Base-by-base conservation (phyloP, 2,888 invertebrate genomes). In the Brachyptera risi region DNA sequence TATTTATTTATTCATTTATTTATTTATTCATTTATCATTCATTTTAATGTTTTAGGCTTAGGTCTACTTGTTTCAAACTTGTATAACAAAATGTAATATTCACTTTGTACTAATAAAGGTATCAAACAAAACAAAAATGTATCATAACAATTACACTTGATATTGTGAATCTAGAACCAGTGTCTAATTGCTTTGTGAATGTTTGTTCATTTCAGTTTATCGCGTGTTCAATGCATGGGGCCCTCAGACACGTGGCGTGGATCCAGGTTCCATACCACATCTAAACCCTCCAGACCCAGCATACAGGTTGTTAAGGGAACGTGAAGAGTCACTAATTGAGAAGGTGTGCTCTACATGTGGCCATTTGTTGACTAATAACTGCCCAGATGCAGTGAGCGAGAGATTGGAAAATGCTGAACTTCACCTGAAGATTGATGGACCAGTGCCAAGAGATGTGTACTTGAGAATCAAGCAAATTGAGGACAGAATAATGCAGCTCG, bases 381-480 rank as follows among this genome's bases (percentile, higher is more conserved):
- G n/a, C n/a, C 60, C 71, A 19, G 73, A 79, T 35, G 82, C 83
- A n/a, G 76, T 89, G 2, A 83, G 86, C 44, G 88, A 90, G 71
- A 79, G 91, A 60, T 73, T 91, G 19, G 70, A 75, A n/a, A 78
- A 79, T 63, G 76, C 85, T 1, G 91, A 91, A 76, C 74, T 76
- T 61, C 84, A 82, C 71, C 76, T 88, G 4, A 56, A 37, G 15
- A 9, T 61, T 58, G 64, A 62, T 50, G 76, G 74, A 49, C 82
- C 84, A 0, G 80, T 84, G 0, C 77, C 85, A 0, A 80, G 77
- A 61, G 84, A 86, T 71, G 76, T 92, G 31, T 88, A 86, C 70
- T 75, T 76, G 61, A 77, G 92, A 27, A 74, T 92, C 3, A 90
- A 90, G 73, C 76, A 75, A 1, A 79, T 92, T 68, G 92, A 93